Evolutionary conservation across 2,113 vertebrate genomes (phyloP).

Genomic region (Dipodomys stephensi): DNA sequence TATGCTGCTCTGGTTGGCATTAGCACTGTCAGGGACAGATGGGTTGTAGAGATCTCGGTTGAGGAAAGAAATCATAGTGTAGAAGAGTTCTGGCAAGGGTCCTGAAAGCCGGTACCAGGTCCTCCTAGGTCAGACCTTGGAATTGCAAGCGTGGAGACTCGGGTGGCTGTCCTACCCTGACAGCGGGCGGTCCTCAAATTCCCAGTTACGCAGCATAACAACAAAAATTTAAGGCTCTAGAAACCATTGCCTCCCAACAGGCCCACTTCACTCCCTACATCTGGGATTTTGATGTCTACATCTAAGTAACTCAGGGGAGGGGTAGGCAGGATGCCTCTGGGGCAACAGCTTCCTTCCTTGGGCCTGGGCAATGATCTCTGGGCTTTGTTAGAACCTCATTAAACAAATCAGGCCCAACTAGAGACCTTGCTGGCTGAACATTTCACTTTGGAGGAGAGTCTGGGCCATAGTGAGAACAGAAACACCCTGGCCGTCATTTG

Average conservation of each 20-base stretch:
- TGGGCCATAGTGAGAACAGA: constrained; percentile 60
- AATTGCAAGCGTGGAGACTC: not conserved
- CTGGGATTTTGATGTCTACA: not conserved
- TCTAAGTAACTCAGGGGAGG: not conserved
- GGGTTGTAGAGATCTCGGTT: not conserved
- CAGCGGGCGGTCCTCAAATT: not conserved
- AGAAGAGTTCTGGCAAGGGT: not conserved
- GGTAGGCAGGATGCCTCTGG: not conserved
- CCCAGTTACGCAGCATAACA: not conserved
- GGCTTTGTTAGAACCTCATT: constrained; percentile 60
- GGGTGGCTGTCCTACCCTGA: not conserved
- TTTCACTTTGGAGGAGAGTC: constrained; percentile 38
- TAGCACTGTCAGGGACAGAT: not conserved
- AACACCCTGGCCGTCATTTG: constrained; percentile 44
- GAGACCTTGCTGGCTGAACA: constrained; percentile 56
- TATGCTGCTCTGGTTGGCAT: not conserved
- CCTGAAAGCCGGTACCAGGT: not conserved
- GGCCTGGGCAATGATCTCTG: constrained; percentile 15
- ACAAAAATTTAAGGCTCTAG: not conserved
- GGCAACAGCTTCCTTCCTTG: not conserved
- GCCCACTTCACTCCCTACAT: not conserved
- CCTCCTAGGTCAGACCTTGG: not conserved
- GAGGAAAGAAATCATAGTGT: not conserved
- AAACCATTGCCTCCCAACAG: not conserved
- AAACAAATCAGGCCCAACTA: not conserved